phyloP scores from a whole-genome alignment of 2,113 vertebrate genomes.

The Junco hyemalis region DNA sequence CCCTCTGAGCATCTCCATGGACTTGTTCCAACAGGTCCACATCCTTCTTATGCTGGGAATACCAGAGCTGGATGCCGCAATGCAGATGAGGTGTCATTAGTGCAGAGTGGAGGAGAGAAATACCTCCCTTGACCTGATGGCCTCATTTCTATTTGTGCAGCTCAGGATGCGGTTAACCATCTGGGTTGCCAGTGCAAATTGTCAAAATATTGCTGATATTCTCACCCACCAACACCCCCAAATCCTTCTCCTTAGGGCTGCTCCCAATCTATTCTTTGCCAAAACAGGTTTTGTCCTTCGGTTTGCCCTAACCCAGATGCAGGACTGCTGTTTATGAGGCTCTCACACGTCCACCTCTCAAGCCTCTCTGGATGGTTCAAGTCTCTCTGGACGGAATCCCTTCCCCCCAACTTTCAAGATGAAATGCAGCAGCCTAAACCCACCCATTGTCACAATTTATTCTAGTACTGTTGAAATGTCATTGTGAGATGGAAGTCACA shows the following conservation, averaged over 20 bases:
- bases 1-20: not conserved
- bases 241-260: not conserved
- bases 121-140: not conserved
- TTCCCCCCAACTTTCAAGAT: not conserved
- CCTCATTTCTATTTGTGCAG: not conserved
- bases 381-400: not conserved
- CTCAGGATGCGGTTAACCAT: not conserved
- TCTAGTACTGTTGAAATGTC: not conserved
- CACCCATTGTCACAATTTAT: not conserved
- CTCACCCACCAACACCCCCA: accelerated
- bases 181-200: not conserved
- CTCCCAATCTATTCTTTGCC: not conserved
- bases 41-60: too few relatives aligned
- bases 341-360: not conserved
- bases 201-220: not conserved
- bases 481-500: not conserved
- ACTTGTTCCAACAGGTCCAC: not conserved
- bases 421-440: not conserved
- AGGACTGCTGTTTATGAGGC: not conserved
- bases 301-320: not conserved
- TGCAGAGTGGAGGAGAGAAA: not conserved
- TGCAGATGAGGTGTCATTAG: not conserved
- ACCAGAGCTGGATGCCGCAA: not conserved
- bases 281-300: not conserved
- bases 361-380: not conserved